phyloP scores from a whole-genome alignment of 1,140 invertebrate species.

The Neocloeon triangulifer region DNA sequence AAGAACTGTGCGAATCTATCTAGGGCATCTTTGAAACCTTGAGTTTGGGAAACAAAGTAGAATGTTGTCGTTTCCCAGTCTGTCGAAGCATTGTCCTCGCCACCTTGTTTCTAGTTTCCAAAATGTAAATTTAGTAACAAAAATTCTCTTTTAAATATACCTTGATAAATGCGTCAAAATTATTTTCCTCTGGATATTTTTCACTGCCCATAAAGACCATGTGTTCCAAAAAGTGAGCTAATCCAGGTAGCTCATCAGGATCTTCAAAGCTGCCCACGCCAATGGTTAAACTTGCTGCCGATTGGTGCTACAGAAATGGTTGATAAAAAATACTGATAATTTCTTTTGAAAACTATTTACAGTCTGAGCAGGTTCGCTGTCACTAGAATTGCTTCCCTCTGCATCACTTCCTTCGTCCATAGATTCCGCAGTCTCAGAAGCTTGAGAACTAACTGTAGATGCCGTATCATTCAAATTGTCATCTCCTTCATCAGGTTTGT shows the following conservation, averaged over 20 bases:
- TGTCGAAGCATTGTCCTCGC: slow-evolving; percentile 59
- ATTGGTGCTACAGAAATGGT: slow-evolving; percentile 11
- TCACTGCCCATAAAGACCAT: slow-evolving; percentile 89
- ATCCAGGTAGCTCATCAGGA: slow-evolving; percentile 52
- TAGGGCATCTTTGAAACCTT: slow-evolving; percentile 43
- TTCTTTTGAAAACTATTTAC: neutral
- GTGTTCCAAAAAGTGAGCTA: slow-evolving; percentile 89
- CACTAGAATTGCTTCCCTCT: slow-evolving; percentile 10
- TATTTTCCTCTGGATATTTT: slow-evolving; percentile 70
- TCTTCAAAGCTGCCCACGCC: slow-evolving; percentile 48
- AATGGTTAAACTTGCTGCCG: slow-evolving; percentile 43
- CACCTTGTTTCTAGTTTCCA: slow-evolving; percentile 37
- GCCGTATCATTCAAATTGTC: slow-evolving; percentile 12
- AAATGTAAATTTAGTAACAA: slow-evolving; percentile 1
- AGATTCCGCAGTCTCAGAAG: slow-evolving; percentile 3
- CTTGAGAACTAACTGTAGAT: slow-evolving; percentile 5
- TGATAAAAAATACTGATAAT: slow-evolving; percentile 1
- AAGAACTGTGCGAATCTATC: slow-evolving; percentile 85
- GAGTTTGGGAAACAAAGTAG: slow-evolving; percentile 68
- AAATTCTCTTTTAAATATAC: no score
- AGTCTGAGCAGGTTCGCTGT: slow-evolving; percentile 10
- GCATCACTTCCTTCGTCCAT: slow-evolving; percentile 15
- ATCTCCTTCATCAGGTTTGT: slow-evolving; percentile 16
- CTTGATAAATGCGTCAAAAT: slow-evolving; percentile 56
- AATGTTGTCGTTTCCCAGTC: slow-evolving; percentile 68